Evolutionary conservation across 2,888 invertebrate genomes (phyloP).

Genomic region (Stenurella melanura): DNA sequence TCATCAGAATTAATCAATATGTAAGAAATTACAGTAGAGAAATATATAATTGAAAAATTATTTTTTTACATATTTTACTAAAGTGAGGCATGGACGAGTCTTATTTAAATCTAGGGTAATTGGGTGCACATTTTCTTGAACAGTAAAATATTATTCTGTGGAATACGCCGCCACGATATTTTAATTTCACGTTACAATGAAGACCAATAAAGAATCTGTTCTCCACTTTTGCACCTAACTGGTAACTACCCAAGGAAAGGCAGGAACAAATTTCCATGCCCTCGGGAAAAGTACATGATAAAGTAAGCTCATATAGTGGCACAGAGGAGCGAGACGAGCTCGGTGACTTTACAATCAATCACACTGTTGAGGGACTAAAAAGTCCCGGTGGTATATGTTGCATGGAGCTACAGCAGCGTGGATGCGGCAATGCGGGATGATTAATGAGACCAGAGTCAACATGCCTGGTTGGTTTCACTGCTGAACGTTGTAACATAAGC

Average conservation of each 20-base stretch:
- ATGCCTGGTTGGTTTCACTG: slow-evolving; percentile 47
- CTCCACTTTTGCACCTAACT: slow-evolving; percentile 35
- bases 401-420: slow-evolving; percentile 49
- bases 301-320: slow-evolving; percentile 52
- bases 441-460: slow-evolving; percentile 61
- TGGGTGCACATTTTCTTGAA: no score
- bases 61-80: no score
- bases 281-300: slow-evolving; percentile 49
- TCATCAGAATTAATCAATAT: no score
- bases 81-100: no score
- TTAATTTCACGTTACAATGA: neutral
- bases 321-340: slow-evolving; percentile 50
- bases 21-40: no score
- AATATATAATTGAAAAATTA: no score
- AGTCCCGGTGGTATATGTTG: slow-evolving; percentile 54
- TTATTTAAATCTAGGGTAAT: no score
- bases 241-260: slow-evolving; percentile 34
- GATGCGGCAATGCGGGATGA: slow-evolving; percentile 61
- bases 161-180: neutral
- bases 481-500: slow-evolving; percentile 23
- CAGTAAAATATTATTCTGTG: no score
- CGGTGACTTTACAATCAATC: slow-evolving; percentile 57
- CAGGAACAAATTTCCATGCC: slow-evolving; percentile 51
- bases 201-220: slow-evolving; percentile 30
- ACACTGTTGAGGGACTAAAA: slow-evolving; percentile 55